Percentiles rank a stretch among this genome's conserved stretches.
phyloP scores from a whole-genome alignment of 2,888 invertebrate species.

The Diabrotica balteata region DNA sequence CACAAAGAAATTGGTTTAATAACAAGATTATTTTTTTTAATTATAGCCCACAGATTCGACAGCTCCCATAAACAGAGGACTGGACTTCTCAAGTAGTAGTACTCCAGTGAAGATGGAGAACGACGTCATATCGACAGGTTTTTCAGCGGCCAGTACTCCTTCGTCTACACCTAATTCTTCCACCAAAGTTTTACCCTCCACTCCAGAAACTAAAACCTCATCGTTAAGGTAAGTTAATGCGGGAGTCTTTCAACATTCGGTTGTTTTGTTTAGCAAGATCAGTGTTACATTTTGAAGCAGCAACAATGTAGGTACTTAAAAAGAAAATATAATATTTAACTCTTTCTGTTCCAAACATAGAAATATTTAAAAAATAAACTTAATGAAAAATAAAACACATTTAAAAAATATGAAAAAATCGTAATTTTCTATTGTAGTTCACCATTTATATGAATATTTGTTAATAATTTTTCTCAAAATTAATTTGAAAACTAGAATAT shows the following conservation, averaged over 20 bases:
- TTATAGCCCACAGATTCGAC: slow-evolving; percentile 68
- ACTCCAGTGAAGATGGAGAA: slow-evolving; percentile 57
- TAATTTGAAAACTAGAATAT: no score
- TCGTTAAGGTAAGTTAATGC: slow-evolving; percentile 48
- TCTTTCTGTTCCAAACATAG: no score
- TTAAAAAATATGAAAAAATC: no score
- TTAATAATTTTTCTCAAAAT: no score
- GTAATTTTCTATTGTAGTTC: no score
- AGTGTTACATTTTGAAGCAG: neutral
- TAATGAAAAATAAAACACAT: no score
- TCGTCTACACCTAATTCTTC: slow-evolving; percentile 62
- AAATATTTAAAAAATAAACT: no score
- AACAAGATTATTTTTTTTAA: neutral
- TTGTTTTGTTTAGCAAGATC: neutral
- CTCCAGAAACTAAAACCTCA: slow-evolving; percentile 48
- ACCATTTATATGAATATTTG: no score
- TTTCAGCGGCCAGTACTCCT: slow-evolving; percentile 61
- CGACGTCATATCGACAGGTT: slow-evolving; percentile 53
- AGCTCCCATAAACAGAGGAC: slow-evolving; percentile 62
- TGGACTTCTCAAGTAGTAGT: slow-evolving; percentile 56
- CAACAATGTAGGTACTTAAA: no score
- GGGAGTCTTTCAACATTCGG: neutral
- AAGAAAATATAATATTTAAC: no score
- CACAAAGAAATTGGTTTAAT: no score
- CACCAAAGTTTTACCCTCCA: slow-evolving; percentile 61